Percentiles rank a stretch among this genome's conserved stretches.
These are phyloP conservation scores for Toxotes chatareus DNA, from an alignment of 2,113 vertebrate species.

Conservation along the genomic window DNA sequence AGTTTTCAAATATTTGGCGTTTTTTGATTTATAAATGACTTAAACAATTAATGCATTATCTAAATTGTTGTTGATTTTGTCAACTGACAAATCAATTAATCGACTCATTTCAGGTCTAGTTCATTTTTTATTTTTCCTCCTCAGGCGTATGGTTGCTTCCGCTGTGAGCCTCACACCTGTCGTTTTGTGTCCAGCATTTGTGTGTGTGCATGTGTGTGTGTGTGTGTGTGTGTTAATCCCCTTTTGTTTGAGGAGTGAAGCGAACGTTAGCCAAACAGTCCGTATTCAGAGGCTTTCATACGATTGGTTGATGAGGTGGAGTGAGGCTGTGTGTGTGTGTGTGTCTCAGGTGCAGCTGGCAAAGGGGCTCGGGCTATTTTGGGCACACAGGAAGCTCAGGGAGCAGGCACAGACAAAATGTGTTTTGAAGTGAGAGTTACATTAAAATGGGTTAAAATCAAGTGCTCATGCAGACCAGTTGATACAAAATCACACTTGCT, in stretches of 20 bases:
- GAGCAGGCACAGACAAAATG: slow-evolving; percentile 44
- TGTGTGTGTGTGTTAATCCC: slow-evolving; percentile 49
- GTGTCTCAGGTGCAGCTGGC: slow-evolving; percentile 65
- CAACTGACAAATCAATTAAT: background rate
- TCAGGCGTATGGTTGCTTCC: slow-evolving; percentile 5
- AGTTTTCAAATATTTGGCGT: background rate
- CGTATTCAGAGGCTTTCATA: slow-evolving; percentile 47
- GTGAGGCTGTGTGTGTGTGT: slow-evolving; percentile 36
- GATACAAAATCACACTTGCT: background rate
- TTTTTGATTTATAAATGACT: background rate
- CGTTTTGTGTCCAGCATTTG: slow-evolving; percentile 16
- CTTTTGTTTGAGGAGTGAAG: slow-evolving; percentile 66
- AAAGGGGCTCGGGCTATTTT: slow-evolving; percentile 50
- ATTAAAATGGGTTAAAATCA: slow-evolving; percentile 9
- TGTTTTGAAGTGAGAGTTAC: slow-evolving; percentile 16
- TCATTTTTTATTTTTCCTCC: background rate
- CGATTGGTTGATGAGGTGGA: slow-evolving; percentile 62
- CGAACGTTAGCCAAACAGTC: slow-evolving; percentile 59
- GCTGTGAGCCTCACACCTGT: slow-evolving; percentile 58
- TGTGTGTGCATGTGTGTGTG: slow-evolving; percentile 27
- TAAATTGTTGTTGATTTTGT: background rate
- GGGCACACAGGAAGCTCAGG: slow-evolving; percentile 25
- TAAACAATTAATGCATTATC: background rate
- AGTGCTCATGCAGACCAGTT: background rate
- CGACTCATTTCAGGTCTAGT: background rate